Evolutionary conservation across 1,140 invertebrate genomes (phyloP).

Genomic region (Ostrea edulis): DNA sequence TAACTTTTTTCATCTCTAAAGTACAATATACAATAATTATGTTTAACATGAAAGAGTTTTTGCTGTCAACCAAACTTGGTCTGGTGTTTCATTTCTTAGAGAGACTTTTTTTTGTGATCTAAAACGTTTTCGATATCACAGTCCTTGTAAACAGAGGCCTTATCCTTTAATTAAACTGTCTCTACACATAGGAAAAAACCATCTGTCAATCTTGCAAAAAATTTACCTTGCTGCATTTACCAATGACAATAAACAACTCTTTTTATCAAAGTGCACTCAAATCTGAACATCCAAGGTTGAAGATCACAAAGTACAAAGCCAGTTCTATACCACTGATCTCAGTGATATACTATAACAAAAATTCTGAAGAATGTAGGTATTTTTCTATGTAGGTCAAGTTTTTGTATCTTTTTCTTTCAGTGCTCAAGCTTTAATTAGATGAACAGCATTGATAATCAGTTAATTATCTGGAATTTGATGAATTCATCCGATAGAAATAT

Average conservation of each 20-base stretch:
- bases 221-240: neutral
- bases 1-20: too few relatives aligned
- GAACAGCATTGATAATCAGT: neutral
- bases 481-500: conserved; percentile 9
- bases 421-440: conserved; percentile 16
- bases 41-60: neutral
- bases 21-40: neutral
- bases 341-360: neutral
- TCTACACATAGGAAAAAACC: neutral
- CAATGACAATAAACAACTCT: neutral
- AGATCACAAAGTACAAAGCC: neutral
- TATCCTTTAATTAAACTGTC: neutral
- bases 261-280: neutral
- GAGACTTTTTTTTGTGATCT: neutral
- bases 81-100: neutral
- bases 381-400: conserved; percentile 14
- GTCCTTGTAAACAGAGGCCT: neutral
- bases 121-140: neutral
- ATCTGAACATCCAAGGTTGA: neutral
- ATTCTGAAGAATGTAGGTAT: conserved; percentile 16
- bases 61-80: neutral
- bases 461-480: conserved; percentile 32
- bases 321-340: neutral
- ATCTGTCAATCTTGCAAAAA: neutral
- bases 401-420: neutral